Evolutionary conservation across 2,797 vertebrate genomes (phyloP), one percentile per base, ranked within the genome.

Genomic region (Heliangelus exortis): DNA sequence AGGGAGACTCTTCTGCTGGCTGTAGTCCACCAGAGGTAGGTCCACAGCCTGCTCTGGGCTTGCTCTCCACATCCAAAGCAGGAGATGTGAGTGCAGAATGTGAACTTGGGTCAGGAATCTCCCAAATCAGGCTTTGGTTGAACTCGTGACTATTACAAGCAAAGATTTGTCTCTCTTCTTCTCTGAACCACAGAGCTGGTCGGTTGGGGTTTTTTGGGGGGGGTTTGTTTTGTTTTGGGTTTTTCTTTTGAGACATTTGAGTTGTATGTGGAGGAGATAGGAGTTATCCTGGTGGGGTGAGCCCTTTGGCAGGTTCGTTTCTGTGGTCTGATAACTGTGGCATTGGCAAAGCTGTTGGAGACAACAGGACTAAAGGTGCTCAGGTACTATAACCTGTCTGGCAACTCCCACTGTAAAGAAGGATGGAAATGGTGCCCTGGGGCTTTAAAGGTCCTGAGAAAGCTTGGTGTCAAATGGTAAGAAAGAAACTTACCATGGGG

Each of bases 21-120:
- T 12, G 7, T 3, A 19, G 50, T 5, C 45, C 33, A 0, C 34
- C 17, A 2, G 34, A 68, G 28, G 23, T 11, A 4, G 0, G 0
- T 15, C 23, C 9, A 4, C 23, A 34, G 55, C 51, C 45, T 10
- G 17, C 12, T n/a, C 58, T 47, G 31, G 41, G 29, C 45, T 67
- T 2, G 1, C 23, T 43, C 25, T 39, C 36, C 29, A 2, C 7
- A 2, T 20, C 74, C 5, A 9, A 5, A 17, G 41, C 67, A 17
- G 41, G n/a, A 48, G 51, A 41, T 9, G 7, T 48, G 57, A 50
- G 1, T 43, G 26, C 45, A 39, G 47, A 10, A 33, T 2, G 2
- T 0, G 1, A 17, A 1, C 16, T 11, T 54, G 78, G 43, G 8
- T 28, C n/a, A 18, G 63, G 12, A 54, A 20, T 43, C 15, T n/a